These are phyloP conservation scores for Helarctos malayanus DNA, from an alignment of 2,797 vertebrate genomes.

Conservation along the genomic window DNA sequence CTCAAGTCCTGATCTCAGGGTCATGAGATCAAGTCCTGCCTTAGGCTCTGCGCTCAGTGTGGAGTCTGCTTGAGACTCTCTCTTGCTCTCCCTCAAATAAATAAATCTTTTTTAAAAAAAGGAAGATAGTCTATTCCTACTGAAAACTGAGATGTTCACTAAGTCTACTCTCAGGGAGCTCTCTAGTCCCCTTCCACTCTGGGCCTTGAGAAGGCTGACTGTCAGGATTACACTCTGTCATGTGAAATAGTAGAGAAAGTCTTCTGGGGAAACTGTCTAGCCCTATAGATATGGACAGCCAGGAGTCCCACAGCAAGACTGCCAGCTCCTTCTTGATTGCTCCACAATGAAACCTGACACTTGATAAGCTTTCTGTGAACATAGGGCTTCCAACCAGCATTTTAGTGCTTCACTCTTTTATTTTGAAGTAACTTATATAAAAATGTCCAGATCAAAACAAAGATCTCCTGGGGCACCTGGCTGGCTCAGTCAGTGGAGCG, in stretches of 20 bases:
- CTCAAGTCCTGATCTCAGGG: neutral
- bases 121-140: neutral
- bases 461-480: neutral
- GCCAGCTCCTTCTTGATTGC: neutral
- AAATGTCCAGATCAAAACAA: neutral
- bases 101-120: neutral
- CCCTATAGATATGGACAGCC: neutral
- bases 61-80: neutral
- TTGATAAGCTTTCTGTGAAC: neutral
- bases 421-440: constrained; percentile 23
- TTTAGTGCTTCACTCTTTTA: neutral
- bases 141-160: neutral
- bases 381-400: neutral
- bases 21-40: neutral
- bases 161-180: neutral
- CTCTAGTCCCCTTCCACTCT: neutral
- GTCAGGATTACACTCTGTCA: neutral
- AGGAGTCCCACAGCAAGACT: too few relatives aligned
- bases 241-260: neutral
- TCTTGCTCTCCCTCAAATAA: neutral
- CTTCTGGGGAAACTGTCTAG: neutral
- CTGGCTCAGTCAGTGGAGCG: neutral
- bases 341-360: neutral
- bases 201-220: neutral
- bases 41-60: neutral